Conservation (phyloP, 2,797 vertebrate species). For the Schizopygopsis pylzovi region DNA sequence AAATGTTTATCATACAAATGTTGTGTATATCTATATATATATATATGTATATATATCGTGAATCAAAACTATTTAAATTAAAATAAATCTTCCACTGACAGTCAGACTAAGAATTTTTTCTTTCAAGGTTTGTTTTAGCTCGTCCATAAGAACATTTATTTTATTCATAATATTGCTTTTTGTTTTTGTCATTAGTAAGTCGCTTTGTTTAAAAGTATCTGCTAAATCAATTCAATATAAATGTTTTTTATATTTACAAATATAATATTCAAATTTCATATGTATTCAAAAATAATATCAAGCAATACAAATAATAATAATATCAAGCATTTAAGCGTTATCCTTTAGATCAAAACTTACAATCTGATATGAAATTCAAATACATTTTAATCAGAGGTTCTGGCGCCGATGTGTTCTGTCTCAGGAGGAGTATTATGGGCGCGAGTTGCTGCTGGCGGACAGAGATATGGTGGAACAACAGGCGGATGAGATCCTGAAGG, state of each 20-base stretch:
- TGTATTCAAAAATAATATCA: neutral
- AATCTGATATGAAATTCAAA: neutral
- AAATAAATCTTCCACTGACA: neutral
- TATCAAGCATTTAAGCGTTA: neutral
- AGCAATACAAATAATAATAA: neutral
- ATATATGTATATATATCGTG: too few species aligned
- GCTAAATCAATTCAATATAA: neutral
- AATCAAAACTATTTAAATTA: neutral
- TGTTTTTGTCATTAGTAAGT: neutral
- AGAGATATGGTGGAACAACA: constrained; percentile 92
- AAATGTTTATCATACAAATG: too few species aligned
- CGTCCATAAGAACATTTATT: neutral
- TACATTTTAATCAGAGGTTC: neutral
- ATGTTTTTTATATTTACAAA: neutral
- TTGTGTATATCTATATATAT: too few species aligned
- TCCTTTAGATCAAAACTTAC: neutral
- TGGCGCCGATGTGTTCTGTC: constrained; percentile 10
- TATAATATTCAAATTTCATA: neutral
- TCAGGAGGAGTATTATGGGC: constrained; percentile 94
- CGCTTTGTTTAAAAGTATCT: neutral
- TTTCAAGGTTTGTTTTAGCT: neutral
- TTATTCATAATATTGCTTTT: neutral
- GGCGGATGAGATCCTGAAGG: constrained; percentile 88
- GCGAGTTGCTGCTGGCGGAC: constrained; percentile 90
- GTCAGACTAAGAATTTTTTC: neutral